These are phyloP conservation scores for Sus scrofa DNA, from an alignment of 2,113 vertebrate genomes.

Conservation along the genomic window T2T-Sscrofa CM000818.6:127098501-127099000, in stretches of 20 bases:
- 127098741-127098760: background rate
- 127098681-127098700: background rate
- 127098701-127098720: background rate
- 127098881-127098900: background rate
- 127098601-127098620: background rate
- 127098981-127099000: background rate
- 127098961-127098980: no score
- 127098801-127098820: background rate
- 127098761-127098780: background rate
- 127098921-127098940: background rate
- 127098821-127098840: background rate
- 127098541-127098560: background rate
- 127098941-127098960: background rate
- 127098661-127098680: background rate
- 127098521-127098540: background rate
- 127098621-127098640: background rate
- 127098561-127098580: background rate
- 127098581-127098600: background rate
- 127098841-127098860: background rate
- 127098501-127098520: background rate
- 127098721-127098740: background rate
- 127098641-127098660: background rate
- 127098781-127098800: background rate
- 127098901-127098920: background rate
- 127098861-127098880: background rate